Evolutionary conservation across 35 echinoderm and acorn worm species (phyloP).

Genomic region (Heliocidaris erythrogramma): DNA sequence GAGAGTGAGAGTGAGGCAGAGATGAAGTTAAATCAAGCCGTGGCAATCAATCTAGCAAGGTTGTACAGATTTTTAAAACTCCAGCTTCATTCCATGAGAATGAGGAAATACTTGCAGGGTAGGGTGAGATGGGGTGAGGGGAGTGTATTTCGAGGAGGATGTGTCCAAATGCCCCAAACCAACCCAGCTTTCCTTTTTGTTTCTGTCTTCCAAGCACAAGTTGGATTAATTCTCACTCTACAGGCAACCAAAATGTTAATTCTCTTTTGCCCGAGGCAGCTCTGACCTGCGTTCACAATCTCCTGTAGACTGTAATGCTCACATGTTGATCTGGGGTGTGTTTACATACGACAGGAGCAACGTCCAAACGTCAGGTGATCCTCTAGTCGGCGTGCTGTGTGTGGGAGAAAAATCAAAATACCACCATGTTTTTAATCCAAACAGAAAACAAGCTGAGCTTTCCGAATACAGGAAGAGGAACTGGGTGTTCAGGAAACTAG

Average conservation of each 20-base stretch:
- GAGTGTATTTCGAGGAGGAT: not conserved
- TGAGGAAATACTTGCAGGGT: not conserved
- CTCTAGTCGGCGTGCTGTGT: not conserved
- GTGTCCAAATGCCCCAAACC: not conserved
- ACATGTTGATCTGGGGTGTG: not conserved
- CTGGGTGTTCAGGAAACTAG: not conserved
- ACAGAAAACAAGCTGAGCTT: not conserved
- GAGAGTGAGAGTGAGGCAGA: slow-evolving; percentile 28
- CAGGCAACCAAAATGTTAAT: not conserved
- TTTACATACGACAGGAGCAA: slow-evolving; percentile 4
- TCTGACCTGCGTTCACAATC: not conserved
- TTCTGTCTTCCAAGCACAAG: not conserved
- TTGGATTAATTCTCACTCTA: not conserved
- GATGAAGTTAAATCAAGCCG: not conserved
- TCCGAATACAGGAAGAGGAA: not conserved
- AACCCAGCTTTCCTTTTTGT: not conserved
- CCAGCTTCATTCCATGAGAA: not conserved
- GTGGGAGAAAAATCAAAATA: not conserved
- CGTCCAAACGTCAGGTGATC: not conserved
- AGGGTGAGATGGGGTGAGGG: not conserved
- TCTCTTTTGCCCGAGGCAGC: not conserved
- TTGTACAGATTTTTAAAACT: not conserved
- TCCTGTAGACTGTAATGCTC: not conserved
- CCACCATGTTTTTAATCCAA: slow-evolving; percentile 2
- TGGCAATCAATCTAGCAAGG: not conserved